Base-by-base conservation (phyloP, 1,140 invertebrate genomes). In the Andricus grossulariae region DNA sequence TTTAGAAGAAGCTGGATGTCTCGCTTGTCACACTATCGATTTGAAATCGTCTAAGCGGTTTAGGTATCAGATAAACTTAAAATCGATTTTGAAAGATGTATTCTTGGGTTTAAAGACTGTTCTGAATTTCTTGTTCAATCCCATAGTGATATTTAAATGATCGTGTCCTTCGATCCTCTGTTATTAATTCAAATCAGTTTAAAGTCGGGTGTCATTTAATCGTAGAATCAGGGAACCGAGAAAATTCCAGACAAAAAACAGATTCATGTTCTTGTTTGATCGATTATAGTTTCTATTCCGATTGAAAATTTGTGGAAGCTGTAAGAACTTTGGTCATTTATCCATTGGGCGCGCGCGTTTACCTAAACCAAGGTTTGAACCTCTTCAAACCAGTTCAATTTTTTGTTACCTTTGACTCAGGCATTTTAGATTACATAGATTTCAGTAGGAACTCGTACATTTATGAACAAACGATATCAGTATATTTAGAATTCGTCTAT, bases 41-140 rank as follows among this genome's bases (percentile, higher is more conserved):
- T 82, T 95, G 2, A 91, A 90, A 77, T 88, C 89, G 75, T 92
- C 90, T 18, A 93, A 92, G 83, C 89, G 92, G 3, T 84, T 88
- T 19, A 88, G 82, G 1, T 91, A 91, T 78, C 85, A 87, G 52
- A 88, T 92, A 8, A 88, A 92, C 54, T 81, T 93, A 77, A 93
- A 92, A 21, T 81, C 86, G 16, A 83, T 94, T 32, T 81, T 93
- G 7, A 93, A 92, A 80, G 93, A 94, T 83, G 88, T 95, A 81
- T 92, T 93, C 77, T 89, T 93, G 0, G 94, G 95, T 2, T 86
- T 94, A 11, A 96, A 96, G 83, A 94, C 95, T 90, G 92, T 96
- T 75, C 88, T 96, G 11, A 96, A 96, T 90, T 95, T 96, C 82
- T 79, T 96, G 74, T 93, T 96, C 49, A 96, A 95, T 92, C 95